Percentiles rank a stretch among this genome's conserved stretches.
phyloP scores from a whole-genome alignment of 2,888 invertebrate species.

The Mesorhabditis spiculigera region DNA sequence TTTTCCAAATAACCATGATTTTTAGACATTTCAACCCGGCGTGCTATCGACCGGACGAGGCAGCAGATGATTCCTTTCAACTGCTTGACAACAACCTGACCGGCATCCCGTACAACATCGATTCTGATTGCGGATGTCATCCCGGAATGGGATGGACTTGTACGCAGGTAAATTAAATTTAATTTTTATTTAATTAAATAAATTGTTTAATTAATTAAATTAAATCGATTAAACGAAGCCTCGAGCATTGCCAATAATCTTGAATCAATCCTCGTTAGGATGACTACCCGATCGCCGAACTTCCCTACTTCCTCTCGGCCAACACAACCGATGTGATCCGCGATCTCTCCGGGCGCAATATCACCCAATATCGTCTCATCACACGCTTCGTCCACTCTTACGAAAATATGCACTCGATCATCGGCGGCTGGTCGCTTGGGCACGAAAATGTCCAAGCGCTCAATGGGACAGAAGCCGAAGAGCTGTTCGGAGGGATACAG shows the following conservation, averaged over 20 bases:
- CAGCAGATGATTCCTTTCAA: background rate
- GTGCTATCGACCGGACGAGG: background rate
- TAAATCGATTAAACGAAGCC: background rate
- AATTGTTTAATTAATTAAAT: background rate
- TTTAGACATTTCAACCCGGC: constrained; percentile 4
- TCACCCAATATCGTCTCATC: constrained; percentile 44
- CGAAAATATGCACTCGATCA: constrained; percentile 3
- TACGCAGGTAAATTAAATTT: constrained; percentile 20
- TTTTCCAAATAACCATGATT: background rate
- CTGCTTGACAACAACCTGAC: background rate
- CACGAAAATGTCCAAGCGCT: constrained; percentile 26
- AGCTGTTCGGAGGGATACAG: constrained; percentile 10
- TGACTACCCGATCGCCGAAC: constrained; percentile 36
- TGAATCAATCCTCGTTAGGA: constrained; percentile 16
- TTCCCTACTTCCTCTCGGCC: constrained; percentile 20
- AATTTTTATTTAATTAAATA: background rate
- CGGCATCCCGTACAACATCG: constrained; percentile 32
- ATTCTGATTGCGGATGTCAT: constrained; percentile 34
- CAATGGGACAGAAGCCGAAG: background rate
- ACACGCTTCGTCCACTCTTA: constrained; percentile 21
- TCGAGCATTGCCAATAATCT: background rate
- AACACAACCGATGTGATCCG: constrained; percentile 48
- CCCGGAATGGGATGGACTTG: constrained; percentile 44
- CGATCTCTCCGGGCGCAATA: constrained; percentile 36
- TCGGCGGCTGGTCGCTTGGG: constrained; percentile 39